phyloP scores from a whole-genome alignment of 1,140 invertebrate species.

The Hydropsyche tenuis region DNA sequence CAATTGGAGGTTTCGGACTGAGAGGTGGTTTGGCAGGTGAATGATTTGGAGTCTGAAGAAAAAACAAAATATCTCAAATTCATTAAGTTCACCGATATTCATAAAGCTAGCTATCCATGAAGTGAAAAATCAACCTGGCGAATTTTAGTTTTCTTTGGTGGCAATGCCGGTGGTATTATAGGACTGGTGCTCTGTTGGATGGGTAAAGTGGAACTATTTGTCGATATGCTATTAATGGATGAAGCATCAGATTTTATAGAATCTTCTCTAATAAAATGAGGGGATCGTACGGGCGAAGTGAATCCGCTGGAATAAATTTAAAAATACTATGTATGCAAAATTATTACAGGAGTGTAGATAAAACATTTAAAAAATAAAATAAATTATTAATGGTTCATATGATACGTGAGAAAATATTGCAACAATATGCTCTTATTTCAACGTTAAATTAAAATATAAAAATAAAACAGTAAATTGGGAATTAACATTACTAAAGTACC shows the following conservation, averaged over 20 bases:
- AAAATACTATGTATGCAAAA: neutral
- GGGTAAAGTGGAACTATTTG: slow-evolving; percentile 27
- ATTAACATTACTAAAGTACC: no score
- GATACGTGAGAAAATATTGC: no score
- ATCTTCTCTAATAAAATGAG: slow-evolving; percentile 40
- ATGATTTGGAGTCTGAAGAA: slow-evolving; percentile 44
- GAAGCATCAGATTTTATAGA: slow-evolving; percentile 44
- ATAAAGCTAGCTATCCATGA: neutral
- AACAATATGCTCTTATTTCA: no score
- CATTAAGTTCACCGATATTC: no score
- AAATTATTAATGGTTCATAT: no score
- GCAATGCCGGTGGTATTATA: slow-evolving; percentile 74
- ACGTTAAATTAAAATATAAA: no score
- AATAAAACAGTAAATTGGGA: neutral
- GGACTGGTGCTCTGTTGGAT: slow-evolving; percentile 17
- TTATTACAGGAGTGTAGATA: neutral
- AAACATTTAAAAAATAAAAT: no score
- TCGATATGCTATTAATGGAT: slow-evolving; percentile 32
- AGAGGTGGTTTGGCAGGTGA: slow-evolving; percentile 45
- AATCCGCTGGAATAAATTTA: slow-evolving; percentile 39
- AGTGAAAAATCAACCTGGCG: slow-evolving; percentile 54
- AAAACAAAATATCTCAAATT: slow-evolving; percentile 7
- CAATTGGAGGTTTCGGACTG: slow-evolving; percentile 39
- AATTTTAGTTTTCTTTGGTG: slow-evolving; percentile 73
- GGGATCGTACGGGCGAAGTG: slow-evolving; percentile 45